phyloP scores from a whole-genome alignment of 2,113 vertebrate genomes.

The Petromus typicus region DNA sequence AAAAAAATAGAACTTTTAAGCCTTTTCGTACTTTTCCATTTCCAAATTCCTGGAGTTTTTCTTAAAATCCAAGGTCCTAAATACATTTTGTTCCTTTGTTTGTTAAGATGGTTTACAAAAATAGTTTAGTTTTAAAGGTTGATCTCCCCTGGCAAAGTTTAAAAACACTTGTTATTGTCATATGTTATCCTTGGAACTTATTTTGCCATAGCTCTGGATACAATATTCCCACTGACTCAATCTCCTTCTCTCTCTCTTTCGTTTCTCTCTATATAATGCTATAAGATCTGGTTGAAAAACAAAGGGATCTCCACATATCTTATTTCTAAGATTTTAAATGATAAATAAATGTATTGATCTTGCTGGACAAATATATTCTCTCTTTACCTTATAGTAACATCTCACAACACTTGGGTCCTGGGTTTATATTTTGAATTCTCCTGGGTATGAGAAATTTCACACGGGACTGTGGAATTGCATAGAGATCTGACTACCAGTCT shows the following conservation, averaged over 20 bases:
- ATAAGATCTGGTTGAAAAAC: background rate
- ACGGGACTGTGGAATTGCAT: accelerated
- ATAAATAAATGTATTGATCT: background rate
- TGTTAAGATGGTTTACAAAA: background rate
- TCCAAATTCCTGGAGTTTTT: background rate
- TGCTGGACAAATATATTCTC: background rate
- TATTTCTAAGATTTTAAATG: background rate
- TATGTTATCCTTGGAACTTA: background rate
- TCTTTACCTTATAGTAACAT: background rate
- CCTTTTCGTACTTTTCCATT: too few species aligned
- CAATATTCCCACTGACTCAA: too few species aligned
- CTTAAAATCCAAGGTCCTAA: background rate
- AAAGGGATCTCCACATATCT: background rate
- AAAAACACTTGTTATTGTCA: background rate
- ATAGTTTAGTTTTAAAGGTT: background rate
- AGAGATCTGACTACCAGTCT: background rate
- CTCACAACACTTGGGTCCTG: background rate
- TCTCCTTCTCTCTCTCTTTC: background rate
- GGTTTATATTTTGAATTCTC: background rate
- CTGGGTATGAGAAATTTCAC: background rate
- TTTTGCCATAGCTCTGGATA: background rate
- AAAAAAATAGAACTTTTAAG: background rate
- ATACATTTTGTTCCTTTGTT: background rate
- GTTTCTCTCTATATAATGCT: background rate
- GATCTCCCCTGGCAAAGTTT: background rate